These are phyloP conservation scores for Grammomys dolichurus DNA, from an alignment of 2,113 vertebrate genomes.

Conservation along the genomic window DNA sequence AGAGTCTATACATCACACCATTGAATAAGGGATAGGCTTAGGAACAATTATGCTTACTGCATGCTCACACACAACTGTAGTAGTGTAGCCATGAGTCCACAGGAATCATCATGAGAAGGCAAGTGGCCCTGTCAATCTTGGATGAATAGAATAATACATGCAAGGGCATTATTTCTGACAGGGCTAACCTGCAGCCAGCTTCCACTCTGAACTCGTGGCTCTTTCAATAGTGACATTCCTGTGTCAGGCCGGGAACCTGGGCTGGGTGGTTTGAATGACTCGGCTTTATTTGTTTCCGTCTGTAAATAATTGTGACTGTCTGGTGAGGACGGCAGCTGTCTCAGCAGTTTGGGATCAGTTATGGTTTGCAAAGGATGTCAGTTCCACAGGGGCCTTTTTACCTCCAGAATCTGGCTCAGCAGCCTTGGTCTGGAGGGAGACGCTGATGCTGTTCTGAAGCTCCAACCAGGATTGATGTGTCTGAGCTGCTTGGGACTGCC, in stretches of 20 bases:
- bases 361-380: background rate
- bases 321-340: background rate
- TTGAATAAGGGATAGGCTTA: background rate
- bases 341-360: background rate
- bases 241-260: fast-evolving
- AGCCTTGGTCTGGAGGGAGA: background rate
- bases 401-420: background rate
- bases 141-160: background rate
- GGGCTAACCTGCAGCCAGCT: background rate
- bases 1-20: background rate
- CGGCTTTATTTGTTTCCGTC: background rate
- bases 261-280: background rate
- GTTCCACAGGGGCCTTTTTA: background rate
- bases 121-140: background rate
- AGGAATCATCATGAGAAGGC: background rate
- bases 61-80: background rate
- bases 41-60: background rate
- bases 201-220: background rate
- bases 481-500: fast-evolving
- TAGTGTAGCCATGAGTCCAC: fast-evolving
- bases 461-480: no score
- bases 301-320: background rate
- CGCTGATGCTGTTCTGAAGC: background rate
- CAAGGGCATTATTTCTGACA: background rate
- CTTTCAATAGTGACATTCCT: no score